Conservation (phyloP, 2,797 vertebrate genomes). For the Sciurus carolinensis region DNA sequence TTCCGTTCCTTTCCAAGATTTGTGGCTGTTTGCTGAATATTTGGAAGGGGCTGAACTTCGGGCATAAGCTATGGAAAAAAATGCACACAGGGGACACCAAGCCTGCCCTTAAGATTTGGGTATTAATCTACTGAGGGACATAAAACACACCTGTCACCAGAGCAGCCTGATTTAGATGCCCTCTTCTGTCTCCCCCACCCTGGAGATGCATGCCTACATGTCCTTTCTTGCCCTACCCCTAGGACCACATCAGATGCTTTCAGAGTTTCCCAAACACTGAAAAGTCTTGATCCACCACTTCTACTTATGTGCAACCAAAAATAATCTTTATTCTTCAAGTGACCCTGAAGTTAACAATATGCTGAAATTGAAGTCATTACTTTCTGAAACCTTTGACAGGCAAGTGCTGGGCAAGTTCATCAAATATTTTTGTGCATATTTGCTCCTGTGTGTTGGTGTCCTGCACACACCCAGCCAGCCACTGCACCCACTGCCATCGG, state of each 20-base stretch:
- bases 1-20: not conserved
- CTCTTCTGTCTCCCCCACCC: not conserved
- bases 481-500: rapidly evolving
- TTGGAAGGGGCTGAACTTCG: not conserved
- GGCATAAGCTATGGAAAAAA: not conserved
- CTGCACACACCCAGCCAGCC: not conserved
- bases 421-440: not conserved
- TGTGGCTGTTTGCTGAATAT: not conserved
- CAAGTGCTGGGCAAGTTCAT: not conserved
- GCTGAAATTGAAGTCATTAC: slow-evolving; percentile 13
- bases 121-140: not conserved
- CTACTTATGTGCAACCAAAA: not conserved
- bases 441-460: not conserved
- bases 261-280: not conserved
- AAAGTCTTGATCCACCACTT: not conserved
- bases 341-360: not conserved
- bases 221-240: not conserved
- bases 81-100: not conserved
- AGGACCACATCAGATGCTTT: not conserved
- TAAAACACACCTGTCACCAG: not conserved
- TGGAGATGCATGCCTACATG: not conserved
- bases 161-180: not conserved
- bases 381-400: slow-evolving; percentile 1
- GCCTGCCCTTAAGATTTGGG: not conserved
- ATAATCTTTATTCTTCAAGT: not conserved